Base-by-base conservation (phyloP, 30 jellyfish, hydroid and myxozoan species). In the Turritopsis rubra region DNA sequence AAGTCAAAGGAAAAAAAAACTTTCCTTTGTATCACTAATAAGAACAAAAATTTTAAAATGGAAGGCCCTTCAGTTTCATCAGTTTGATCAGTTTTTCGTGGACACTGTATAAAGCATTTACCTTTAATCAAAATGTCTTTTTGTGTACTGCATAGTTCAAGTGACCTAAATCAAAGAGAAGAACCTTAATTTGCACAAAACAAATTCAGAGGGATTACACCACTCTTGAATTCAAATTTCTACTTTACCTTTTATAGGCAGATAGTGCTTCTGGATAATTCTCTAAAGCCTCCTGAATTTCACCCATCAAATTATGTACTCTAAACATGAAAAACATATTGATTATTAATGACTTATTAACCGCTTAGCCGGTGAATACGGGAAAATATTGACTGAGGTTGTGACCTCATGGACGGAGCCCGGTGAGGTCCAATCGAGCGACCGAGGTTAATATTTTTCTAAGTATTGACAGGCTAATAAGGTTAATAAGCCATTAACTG, bases 221-320 rank as follows among this genome's bases (percentile, higher is more conserved):
- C 26, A 72, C 21, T 25, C 24, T 74, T 74, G 26, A 74, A 41
- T 41, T 3, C 13, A 5, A 41, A 3, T 41, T 13, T 5, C 60
- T 53, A 21, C 22, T 24, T 17, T 83, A 92, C 98, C 90, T 92
- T 85, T 92, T 92, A 82, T 77, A 92, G 31, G 77, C 93, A 52
- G 71, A 81, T n/a, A 92, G 68, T 7, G 98, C 98, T 17, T 87
- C 96, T 28, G 83, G 90, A 88, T 89, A 87, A 65, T 87, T 80
- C 17, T 75, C 66, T 1, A 84, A 74, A 1, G 87, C 90, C 82
- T 92, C 98, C n/a, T 79, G 21, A 21, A 85, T 70, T 52, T 81
- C 87, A 31, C 98, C 98, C 71, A 92, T 89, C 65, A 88, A 73
- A 76, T 85, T 92, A 75, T 87, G 83, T 29, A 94, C 98, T 60